These are phyloP conservation scores for Leptopilina myrica DNA, from an alignment of 2,888 invertebrate species.

Conservation along the genomic window DNA sequence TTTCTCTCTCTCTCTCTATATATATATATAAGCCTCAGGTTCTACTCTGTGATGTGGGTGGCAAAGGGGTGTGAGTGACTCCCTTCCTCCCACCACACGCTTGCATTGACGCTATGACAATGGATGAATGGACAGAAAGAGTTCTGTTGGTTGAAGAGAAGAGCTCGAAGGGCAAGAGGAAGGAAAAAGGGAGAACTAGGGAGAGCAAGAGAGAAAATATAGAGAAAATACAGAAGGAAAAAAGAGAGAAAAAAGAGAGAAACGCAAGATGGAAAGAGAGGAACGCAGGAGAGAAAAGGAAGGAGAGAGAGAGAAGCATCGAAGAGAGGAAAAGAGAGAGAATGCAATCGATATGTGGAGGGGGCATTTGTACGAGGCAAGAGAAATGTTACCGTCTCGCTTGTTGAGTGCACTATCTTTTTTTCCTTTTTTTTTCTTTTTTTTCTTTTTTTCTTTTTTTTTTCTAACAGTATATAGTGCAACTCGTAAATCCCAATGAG, in stretches of 20 bases:
- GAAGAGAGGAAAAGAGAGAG: constrained; percentile 41
- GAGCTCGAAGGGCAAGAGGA: constrained; percentile 39
- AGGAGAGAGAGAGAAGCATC: constrained; percentile 30
- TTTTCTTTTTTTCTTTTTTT: constrained; percentile 26
- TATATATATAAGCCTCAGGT: constrained; percentile 10
- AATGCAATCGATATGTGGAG: constrained; percentile 34
- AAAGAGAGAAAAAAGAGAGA: not conserved
- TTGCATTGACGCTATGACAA: constrained; percentile 50
- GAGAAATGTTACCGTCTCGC: constrained; percentile 41
- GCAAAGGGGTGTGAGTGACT: constrained; percentile 35
- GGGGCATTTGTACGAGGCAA: constrained; percentile 37
- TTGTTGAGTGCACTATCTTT: constrained; percentile 38
- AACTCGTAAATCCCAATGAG: constrained; percentile 38
- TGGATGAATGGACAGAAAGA: constrained; percentile 44
- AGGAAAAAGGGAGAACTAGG: constrained; percentile 30
- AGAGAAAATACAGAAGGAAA: constrained; percentile 15
- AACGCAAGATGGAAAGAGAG: constrained; percentile 36
- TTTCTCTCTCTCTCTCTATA: too few relatives aligned
- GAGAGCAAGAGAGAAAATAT: constrained; percentile 37
- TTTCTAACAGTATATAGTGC: constrained; percentile 39
- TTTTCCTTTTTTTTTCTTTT: constrained; percentile 19
- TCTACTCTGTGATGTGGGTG: constrained; percentile 40
- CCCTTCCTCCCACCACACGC: constrained; percentile 43
- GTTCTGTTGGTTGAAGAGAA: constrained; percentile 40
- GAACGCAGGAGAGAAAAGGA: not conserved